A percentile compares a stretch with the other conserved stretches of the same genome.
phyloP scores from a whole-genome alignment of 2,113 vertebrate species.

The Silurus asotus region DNA sequence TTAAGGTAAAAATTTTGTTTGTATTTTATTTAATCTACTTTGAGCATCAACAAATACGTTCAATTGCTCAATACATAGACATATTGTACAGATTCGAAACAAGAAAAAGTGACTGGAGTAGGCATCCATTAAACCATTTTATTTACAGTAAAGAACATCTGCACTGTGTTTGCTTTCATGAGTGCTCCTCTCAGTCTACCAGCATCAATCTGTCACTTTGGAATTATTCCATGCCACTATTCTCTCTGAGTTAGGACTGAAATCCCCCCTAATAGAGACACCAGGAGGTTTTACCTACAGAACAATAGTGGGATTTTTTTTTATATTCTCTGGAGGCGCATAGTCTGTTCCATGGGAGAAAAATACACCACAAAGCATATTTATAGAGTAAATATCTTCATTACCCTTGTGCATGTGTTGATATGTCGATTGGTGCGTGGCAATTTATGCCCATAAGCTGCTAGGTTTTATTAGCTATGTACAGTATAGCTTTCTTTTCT shows the following conservation, averaged over 20 bases:
- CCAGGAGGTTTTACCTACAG: not conserved
- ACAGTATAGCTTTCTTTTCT: not conserved
- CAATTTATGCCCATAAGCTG: not conserved
- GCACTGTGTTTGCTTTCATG: constrained; percentile 1
- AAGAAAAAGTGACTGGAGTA: not conserved
- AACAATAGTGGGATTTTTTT: not conserved
- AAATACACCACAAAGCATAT: not conserved
- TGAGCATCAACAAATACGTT: not conserved
- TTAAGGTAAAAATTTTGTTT: not conserved
- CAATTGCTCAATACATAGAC: not conserved
- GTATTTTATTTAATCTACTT: not conserved
- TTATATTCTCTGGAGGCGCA: not conserved
- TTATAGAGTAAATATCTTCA: not conserved
- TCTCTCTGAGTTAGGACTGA: not conserved
- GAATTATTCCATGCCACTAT: constrained; percentile 10
- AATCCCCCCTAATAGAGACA: constrained; percentile 15
- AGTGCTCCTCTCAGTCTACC: not conserved
- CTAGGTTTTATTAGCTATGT: not conserved
- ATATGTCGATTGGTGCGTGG: not conserved
- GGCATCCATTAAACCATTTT: not conserved
- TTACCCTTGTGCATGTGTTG: not conserved
- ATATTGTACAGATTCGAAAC: not conserved
- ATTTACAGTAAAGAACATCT: constrained; percentile 35
- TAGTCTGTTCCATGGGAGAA: not conserved
- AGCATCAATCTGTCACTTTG: constrained; percentile 33